These are phyloP conservation scores for Remorina albescens DNA, from an alignment of 2,797 vertebrate species.

Conservation along the genomic window DNA sequence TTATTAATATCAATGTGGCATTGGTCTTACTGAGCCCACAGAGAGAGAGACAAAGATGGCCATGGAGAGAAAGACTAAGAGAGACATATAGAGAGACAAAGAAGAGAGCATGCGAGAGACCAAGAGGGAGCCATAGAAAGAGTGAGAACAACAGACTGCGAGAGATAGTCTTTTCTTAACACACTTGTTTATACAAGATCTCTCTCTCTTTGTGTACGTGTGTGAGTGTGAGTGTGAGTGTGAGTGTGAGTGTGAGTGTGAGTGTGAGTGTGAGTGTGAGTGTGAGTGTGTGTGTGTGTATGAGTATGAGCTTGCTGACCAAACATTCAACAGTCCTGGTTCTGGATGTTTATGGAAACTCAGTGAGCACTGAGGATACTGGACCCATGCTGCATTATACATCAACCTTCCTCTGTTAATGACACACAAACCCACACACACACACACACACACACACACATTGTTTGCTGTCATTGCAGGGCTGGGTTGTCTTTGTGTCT, in stretches of 20 bases:
- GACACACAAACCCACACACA: constrained; percentile 5
- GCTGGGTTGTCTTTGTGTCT: too few relatives aligned
- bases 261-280: constrained; percentile 7
- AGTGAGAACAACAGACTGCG: too few relatives aligned
- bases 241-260: constrained; percentile 10
- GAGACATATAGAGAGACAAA: too few relatives aligned
- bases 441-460: constrained; percentile 3
- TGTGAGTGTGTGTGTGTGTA: constrained; percentile 5
- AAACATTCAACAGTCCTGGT: constrained; percentile 44
- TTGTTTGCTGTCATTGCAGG: too few relatives aligned
- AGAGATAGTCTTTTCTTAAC: too few relatives aligned
- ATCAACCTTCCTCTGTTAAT: constrained; percentile 68
- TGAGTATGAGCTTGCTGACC: constrained; percentile 29
- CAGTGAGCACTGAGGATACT: constrained; percentile 69
- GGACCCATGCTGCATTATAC: constrained; percentile 70
- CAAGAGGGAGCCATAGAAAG: too few relatives aligned
- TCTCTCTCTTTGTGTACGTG: too few relatives aligned
- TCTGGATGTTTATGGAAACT: constrained; percentile 82
- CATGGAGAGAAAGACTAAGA: too few relatives aligned
- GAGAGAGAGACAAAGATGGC: too few relatives aligned
- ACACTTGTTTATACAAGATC: too few relatives aligned
- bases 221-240: constrained; percentile 5
- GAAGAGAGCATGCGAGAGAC: too few relatives aligned
- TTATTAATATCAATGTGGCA: too few relatives aligned
- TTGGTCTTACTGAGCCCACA: background rate